Evolutionary conservation across 2,888 invertebrate genomes (phyloP), one percentile per base, ranked within the genome.

Genomic region (Ophion slaviceki): DNA sequence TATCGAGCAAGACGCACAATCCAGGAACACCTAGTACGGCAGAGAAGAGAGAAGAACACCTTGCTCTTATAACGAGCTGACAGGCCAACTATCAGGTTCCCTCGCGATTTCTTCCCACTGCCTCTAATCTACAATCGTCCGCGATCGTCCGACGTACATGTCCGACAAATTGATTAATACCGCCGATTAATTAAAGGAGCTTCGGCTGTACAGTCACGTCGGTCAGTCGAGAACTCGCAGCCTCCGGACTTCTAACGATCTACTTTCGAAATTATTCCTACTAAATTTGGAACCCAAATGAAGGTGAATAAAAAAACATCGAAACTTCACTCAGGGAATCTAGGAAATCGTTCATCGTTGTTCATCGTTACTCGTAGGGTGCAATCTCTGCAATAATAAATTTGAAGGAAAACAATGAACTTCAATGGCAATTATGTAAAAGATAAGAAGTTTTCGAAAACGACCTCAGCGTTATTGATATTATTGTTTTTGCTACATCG

Each of bases 61-160:
- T 36, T 67, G 67, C 68, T 67, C 64, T 80, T 74, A 68, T 81
- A 82, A 81, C 80, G 80, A 81, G 74, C 66, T 85, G 86, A 87
- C 90, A 87, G 82, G 82, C 82, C 79, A 72, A 71, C 81, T 81
- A 78, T 81, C 85, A 74, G 77, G 78, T 85, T 78, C 68, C 68
- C 81, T 78, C 62, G 66, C 72, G 77, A 88, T 89, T 89, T 86
- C 82, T 87, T 87, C 84, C 80, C 74, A 74, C 67, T 62, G 71
- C 57, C 74, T 85, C 53, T 70, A 75, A 81, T 85, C 85, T 81
- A 75, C 86, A 82, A 79, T 76, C 85, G 76, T 59, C 61, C 67
- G 62, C 53, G 64, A 86, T 88, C 82, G 59, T 81, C 84, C 40
- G 86, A 75, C 82, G 61, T 70, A 64, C 62, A 79, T 72, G 80